Evolutionary conservation across 2,888 invertebrate species (phyloP).

Genomic region (Piscicola geometra): DNA sequence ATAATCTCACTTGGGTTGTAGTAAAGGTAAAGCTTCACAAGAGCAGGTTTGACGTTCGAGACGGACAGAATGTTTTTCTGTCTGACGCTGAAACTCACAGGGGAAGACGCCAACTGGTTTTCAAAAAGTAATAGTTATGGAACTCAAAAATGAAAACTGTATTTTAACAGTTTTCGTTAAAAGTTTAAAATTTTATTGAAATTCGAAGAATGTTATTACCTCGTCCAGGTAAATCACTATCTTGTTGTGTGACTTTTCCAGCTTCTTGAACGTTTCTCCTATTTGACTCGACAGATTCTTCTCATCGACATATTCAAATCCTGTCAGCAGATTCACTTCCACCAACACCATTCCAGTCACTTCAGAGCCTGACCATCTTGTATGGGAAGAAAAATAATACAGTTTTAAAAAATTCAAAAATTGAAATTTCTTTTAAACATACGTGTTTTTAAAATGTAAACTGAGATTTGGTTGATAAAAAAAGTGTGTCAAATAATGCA

Average conservation of each 20-base stretch:
- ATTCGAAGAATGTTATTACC: neutral
- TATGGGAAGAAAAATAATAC: no score
- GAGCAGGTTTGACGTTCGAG: constrained; percentile 10
- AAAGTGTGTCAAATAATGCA: no score
- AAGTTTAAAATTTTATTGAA: neutral
- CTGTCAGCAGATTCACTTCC: constrained; percentile 26
- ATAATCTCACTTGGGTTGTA: constrained; percentile 15
- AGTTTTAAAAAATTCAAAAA: no score
- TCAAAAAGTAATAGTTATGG: no score
- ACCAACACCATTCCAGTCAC: constrained; percentile 25
- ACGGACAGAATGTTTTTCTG: constrained; percentile 1
- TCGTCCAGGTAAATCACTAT: constrained; percentile 31
- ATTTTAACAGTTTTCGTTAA: no score
- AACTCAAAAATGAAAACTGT: no score
- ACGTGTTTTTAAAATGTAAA: no score
- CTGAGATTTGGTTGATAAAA: no score
- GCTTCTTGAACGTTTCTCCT: constrained; percentile 15
- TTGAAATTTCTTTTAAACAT: no score
- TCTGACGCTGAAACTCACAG: constrained; percentile 11
- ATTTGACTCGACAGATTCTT: constrained; percentile 5
- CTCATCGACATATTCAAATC: neutral
- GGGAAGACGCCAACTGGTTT: no score
- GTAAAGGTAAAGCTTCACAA: constrained; percentile 22
- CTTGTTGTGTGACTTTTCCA: neutral
- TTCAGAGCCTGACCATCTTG: no score